phyloP scores from a whole-genome alignment of 92 coral and sea anemone genomes.

The Porites lobata region DNA sequence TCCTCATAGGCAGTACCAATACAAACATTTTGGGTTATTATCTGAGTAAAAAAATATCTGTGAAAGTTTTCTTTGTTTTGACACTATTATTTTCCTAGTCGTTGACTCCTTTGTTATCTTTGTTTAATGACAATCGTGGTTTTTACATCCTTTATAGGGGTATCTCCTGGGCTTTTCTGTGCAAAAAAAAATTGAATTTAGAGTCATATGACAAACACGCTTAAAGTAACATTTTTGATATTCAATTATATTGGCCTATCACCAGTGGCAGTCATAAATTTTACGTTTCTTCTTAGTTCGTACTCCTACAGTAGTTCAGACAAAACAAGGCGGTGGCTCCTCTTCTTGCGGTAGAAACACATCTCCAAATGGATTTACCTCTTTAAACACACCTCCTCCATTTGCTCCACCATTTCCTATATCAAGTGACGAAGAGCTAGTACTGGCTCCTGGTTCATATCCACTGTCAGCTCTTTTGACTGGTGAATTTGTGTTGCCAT shows the following conservation, averaged over 20 bases:
- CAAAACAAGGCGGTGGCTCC: conserved; percentile 41
- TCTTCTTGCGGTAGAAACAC: conserved; percentile 24
- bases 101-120: too few species aligned
- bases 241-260: not conserved
- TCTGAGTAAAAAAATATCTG: too few species aligned
- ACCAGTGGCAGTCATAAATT: too few species aligned
- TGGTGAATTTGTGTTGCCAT: conserved; percentile 15
- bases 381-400: conserved; percentile 1
- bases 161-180: too few species aligned
- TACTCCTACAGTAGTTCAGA: not conserved
- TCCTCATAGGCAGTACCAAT: too few species aligned
- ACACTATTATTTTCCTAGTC: too few species aligned
- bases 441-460: conserved; percentile 1
- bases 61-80: too few species aligned
- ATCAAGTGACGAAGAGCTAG: conserved; percentile 22
- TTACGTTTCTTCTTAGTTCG: not conserved
- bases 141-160: too few species aligned
- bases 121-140: too few species aligned
- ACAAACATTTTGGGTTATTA: too few species aligned
- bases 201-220: not conserved
- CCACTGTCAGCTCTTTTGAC: conserved; percentile 27
- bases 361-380: conserved; percentile 32
- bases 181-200: not conserved
- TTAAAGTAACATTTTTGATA: not conserved
- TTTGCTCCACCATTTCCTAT: not conserved